These are phyloP conservation scores for Argynnis bischoffii DNA, from an alignment of 2,888 invertebrate genomes.

Conservation along the genomic window DNA sequence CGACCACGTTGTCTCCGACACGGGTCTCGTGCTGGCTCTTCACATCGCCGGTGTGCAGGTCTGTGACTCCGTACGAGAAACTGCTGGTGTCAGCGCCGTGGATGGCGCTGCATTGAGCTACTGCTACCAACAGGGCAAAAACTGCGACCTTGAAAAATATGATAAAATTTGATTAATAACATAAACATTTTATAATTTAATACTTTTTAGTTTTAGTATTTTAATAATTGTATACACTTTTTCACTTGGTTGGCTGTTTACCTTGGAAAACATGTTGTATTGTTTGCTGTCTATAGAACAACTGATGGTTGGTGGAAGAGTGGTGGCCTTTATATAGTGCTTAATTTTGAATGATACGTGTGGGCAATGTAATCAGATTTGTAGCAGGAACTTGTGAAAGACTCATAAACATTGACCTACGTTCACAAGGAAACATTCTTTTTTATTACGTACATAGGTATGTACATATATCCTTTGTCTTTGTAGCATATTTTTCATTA, in stretches of 20 bases:
- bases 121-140: conserved; percentile 71
- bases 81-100: conserved; percentile 64
- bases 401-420: conserved; percentile 41
- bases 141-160: conserved; percentile 68
- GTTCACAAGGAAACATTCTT: conserved; percentile 42
- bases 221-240: not conserved
- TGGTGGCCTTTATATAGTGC: conserved; percentile 43
- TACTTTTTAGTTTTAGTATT: not conserved
- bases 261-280: conserved; percentile 46
- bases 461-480: conserved; percentile 13
- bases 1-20: conserved; percentile 73
- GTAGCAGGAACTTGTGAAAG: conserved; percentile 44
- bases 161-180: not conserved
- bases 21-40: conserved; percentile 76
- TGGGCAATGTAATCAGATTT: conserved; percentile 38
- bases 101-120: conserved; percentile 61
- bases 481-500: conserved; percentile 13
- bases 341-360: conserved; percentile 37
- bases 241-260: conserved; percentile 23
- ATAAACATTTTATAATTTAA: not conserved
- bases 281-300: conserved; percentile 41
- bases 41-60: conserved; percentile 75
- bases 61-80: conserved; percentile 78
- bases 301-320: conserved; percentile 42
- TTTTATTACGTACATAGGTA: conserved; percentile 24